phyloP scores from a whole-genome alignment of 2,113 vertebrate genomes.

The Callospermophilus lateralis region DNA sequence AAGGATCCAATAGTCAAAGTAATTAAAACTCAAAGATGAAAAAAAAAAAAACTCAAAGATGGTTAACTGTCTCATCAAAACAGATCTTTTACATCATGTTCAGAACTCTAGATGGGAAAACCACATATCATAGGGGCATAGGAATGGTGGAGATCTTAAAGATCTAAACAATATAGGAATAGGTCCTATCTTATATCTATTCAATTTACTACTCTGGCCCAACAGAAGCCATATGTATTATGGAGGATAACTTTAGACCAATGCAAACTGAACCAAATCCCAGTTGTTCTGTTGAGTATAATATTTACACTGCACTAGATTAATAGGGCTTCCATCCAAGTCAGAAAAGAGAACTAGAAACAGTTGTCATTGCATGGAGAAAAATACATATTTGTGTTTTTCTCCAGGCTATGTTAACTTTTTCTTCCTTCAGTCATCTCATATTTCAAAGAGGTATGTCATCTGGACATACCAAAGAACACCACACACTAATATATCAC shows the following conservation, averaged over 20 bases:
- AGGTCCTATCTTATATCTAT: neutral
- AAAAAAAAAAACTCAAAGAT: neutral
- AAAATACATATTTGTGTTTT: neutral
- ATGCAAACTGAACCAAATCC: accelerated
- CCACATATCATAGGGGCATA: neutral
- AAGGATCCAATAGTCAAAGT: neutral
- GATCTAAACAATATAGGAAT: neutral
- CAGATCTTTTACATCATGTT: neutral
- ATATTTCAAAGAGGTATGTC: neutral
- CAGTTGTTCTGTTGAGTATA: neutral
- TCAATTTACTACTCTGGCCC: neutral
- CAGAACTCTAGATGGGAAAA: neutral
- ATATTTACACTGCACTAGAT: neutral
- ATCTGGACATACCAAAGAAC: neutral
- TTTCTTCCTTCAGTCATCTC: neutral
- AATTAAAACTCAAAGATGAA: neutral
- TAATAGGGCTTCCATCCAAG: neutral
- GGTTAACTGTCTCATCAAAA: neutral
- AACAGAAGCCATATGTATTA: neutral
- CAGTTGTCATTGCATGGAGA: neutral
- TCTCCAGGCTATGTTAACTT: neutral
- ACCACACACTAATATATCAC: neutral
- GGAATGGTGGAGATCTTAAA: neutral
- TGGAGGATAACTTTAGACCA: neutral
- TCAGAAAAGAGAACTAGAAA: neutral